These are phyloP conservation scores for Phalanger gymnotis DNA, from an alignment of 2,797 vertebrate genomes.

Conservation along the genomic window DNA sequence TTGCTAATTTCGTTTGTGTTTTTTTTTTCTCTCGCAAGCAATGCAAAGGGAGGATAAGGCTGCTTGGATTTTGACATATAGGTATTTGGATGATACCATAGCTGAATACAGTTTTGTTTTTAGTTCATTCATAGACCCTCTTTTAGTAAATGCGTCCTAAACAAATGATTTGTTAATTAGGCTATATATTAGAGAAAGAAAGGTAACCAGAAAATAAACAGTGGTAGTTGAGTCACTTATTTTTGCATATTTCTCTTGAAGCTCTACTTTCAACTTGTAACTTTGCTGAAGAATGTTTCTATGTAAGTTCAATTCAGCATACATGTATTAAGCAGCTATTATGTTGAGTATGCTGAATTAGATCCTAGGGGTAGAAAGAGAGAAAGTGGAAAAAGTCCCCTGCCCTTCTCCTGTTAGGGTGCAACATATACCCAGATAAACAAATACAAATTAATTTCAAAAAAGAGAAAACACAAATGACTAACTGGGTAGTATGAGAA, in stretches of 20 bases:
- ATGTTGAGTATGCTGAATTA: not conserved
- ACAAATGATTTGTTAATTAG: conserved; percentile 28
- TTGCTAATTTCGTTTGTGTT: conserved; percentile 42
- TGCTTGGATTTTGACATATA: not conserved
- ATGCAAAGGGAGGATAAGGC: not conserved
- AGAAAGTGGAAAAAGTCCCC: not conserved
- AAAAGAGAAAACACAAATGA: not conserved
- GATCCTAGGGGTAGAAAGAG: not conserved
- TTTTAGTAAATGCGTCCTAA: not conserved
- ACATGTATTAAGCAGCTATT: not conserved
- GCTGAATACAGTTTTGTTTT: not conserved
- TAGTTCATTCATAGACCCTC: not conserved
- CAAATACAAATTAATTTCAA: not conserved
- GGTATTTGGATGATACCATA: not conserved
- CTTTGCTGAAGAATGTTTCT: not conserved
- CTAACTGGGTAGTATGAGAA: not conserved
- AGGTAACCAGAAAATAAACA: conserved; percentile 35
- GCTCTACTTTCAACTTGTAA: conserved; percentile 22
- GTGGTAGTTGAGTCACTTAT: not conserved
- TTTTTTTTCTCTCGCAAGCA: conserved; percentile 37
- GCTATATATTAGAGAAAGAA: not conserved
- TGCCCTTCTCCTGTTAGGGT: not conserved
- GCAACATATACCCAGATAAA: not conserved
- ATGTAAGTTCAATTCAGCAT: not conserved
- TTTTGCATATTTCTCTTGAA: not conserved